phyloP scores from a whole-genome alignment of 2,888 invertebrate species.

The Spilarctia lutea region DNA sequence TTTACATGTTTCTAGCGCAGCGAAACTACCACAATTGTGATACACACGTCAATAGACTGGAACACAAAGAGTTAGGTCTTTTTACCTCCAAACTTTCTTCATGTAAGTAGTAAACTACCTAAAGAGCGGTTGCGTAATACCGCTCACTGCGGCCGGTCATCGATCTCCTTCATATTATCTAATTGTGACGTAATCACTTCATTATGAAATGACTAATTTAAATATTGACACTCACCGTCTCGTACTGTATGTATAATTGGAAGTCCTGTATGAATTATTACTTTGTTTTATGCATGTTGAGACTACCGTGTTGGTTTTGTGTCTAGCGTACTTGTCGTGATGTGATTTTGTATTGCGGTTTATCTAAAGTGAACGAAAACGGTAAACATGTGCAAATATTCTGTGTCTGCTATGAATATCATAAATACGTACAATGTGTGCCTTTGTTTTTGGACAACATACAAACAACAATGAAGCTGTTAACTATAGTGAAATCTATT shows the following conservation, averaged over 20 bases:
- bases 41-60: slow-evolving; percentile 28
- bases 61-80: slow-evolving; percentile 39
- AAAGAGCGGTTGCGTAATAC: slow-evolving; percentile 66
- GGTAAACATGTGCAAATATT: not conserved
- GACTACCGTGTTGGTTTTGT: not conserved
- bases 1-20: slow-evolving; percentile 26
- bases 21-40: slow-evolving; percentile 27
- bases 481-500: not conserved
- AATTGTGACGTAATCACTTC: slow-evolving; percentile 72
- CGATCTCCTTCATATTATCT: slow-evolving; percentile 74
- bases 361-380: not conserved
- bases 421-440: too few relatives aligned
- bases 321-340: not conserved
- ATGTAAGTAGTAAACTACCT: slow-evolving; percentile 57
- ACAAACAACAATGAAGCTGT: not conserved
- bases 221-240: slow-evolving; percentile 65
- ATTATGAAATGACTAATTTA: slow-evolving; percentile 68
- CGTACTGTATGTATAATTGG: slow-evolving; percentile 29
- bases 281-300: slow-evolving; percentile 28
- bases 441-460: too few relatives aligned
- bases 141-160: slow-evolving; percentile 67
- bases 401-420: not conserved
- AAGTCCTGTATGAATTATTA: slow-evolving; percentile 38
- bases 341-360: not conserved
- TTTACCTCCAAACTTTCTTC: slow-evolving; percentile 62